Conservation (phyloP, 2,888 invertebrate species). For the Stenchaetothrips biformis region DNA sequence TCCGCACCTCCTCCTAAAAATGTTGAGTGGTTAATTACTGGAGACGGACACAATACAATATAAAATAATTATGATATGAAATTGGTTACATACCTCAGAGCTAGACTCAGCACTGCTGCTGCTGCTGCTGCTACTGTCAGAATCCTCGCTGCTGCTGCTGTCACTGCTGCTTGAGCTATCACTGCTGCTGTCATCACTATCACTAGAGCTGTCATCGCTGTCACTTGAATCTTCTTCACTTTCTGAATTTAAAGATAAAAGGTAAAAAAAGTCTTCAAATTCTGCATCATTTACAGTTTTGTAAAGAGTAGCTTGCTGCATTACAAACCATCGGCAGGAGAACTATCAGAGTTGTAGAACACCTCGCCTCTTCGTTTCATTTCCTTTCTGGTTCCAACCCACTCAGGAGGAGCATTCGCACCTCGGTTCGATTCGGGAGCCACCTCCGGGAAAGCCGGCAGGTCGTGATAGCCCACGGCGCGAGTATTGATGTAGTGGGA, state of each 20-base stretch:
- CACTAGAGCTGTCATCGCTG: slow-evolving; percentile 35
- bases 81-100: slow-evolving; percentile 29
- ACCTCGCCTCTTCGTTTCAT: slow-evolving; percentile 42
- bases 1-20: neutral
- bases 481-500: slow-evolving; percentile 88
- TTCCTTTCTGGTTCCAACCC: slow-evolving; percentile 41
- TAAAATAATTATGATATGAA: too few relatives aligned
- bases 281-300: neutral
- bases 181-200: slow-evolving; percentile 38
- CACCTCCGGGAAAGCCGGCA: slow-evolving; percentile 75
- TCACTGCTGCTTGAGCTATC: slow-evolving; percentile 33
- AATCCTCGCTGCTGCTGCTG: slow-evolving; percentile 36
- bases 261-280: slow-evolving; percentile 2
- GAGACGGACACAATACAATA: too few relatives aligned
- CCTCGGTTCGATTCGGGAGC: slow-evolving; percentile 75
- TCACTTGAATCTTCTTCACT: slow-evolving; percentile 45
- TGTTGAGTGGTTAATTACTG: too few relatives aligned
- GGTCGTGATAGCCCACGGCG: slow-evolving; percentile 81
- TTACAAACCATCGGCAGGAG: slow-evolving; percentile 43
- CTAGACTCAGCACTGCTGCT: slow-evolving; percentile 35
- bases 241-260: slow-evolving; percentile 34
- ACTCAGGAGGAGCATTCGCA: slow-evolving; percentile 50
- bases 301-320: slow-evolving; percentile 16
- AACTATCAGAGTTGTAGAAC: slow-evolving; percentile 56
- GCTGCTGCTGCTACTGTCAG: slow-evolving; percentile 41